Percentiles rank a stretch among this genome's conserved stretches.
phyloP scores from a whole-genome alignment of 2,888 invertebrate genomes.

The Eupithecia tripunctaria region DNA sequence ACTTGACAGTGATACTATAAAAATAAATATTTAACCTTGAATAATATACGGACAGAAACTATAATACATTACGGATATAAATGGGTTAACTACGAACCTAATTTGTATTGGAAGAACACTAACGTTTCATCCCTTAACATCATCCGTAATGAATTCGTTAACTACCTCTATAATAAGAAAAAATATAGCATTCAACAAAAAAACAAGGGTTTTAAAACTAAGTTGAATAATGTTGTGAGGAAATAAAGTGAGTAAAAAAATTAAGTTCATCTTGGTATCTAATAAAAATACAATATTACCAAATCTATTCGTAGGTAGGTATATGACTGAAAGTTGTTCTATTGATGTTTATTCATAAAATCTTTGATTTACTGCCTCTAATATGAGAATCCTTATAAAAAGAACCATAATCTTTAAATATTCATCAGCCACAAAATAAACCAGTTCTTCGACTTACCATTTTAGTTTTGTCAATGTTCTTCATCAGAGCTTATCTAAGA shows the following conservation, averaged over 20 bases:
- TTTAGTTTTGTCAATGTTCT: slow-evolving; percentile 60
- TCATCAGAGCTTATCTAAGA: slow-evolving; percentile 62
- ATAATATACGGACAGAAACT: too few relatives aligned
- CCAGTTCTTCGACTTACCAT: slow-evolving; percentile 70
- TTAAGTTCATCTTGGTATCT: neutral
- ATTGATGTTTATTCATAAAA: neutral
- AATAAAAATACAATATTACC: neutral
- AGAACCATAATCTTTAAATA: slow-evolving; percentile 19
- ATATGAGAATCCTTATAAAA: neutral
- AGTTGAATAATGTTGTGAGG: too few relatives aligned
- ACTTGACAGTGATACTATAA: too few relatives aligned
- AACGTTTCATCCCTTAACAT: too few relatives aligned
- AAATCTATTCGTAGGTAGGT: neutral
- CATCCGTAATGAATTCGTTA: too few relatives aligned
- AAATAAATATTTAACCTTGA: too few relatives aligned
- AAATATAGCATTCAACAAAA: too few relatives aligned
- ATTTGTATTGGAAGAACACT: too few relatives aligned
- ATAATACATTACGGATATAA: too few relatives aligned
- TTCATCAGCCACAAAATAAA: slow-evolving; percentile 41
- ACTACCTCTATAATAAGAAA: too few relatives aligned
- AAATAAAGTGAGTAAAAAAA: neutral
- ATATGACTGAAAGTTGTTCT: neutral
- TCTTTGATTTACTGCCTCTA: neutral
- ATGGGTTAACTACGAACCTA: too few relatives aligned
- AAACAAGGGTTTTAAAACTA: too few relatives aligned